Evolutionary conservation across 2,888 invertebrate species (phyloP).

Genomic region (Atethmia centrago): DNA sequence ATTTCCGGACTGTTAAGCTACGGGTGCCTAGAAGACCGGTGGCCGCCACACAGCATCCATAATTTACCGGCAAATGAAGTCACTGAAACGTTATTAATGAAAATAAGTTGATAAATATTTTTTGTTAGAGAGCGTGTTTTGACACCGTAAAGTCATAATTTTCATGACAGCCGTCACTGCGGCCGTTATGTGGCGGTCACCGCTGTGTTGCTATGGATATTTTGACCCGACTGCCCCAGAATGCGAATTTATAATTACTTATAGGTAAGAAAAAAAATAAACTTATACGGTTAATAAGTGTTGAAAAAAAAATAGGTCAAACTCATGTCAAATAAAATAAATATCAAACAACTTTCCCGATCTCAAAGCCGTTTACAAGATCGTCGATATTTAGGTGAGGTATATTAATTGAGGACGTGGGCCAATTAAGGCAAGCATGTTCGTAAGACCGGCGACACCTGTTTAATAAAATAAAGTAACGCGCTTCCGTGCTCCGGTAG

Average conservation of each 20-base stretch:
- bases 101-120: not conserved
- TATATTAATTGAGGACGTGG: slow-evolving; percentile 75
- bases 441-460: slow-evolving; percentile 81
- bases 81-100: not conserved
- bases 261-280: too few relatives aligned
- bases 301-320: slow-evolving; percentile 57
- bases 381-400: slow-evolving; percentile 65
- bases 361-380: slow-evolving; percentile 70
- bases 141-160: not conserved
- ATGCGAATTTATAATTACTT: too few relatives aligned
- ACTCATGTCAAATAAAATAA: slow-evolving; percentile 66
- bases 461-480: slow-evolving; percentile 86
- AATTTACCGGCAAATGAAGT: not conserved
- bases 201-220: too few relatives aligned
- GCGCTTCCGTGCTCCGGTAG: slow-evolving; percentile 75
- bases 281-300: not conserved
- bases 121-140: not conserved
- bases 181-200: not conserved
- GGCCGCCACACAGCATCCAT: not conserved
- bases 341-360: slow-evolving; percentile 67
- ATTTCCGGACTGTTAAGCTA: slow-evolving; percentile 51
- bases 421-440: slow-evolving; percentile 83
- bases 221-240: too few relatives aligned
- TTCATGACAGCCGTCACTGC: not conserved
- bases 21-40: too few relatives aligned